A percentile compares a stretch with the other conserved stretches of the same genome.
These are phyloP conservation scores for Ceyx melanurus DNA, from an alignment of 2,113 vertebrate species.

Conservation along the genomic window DNA sequence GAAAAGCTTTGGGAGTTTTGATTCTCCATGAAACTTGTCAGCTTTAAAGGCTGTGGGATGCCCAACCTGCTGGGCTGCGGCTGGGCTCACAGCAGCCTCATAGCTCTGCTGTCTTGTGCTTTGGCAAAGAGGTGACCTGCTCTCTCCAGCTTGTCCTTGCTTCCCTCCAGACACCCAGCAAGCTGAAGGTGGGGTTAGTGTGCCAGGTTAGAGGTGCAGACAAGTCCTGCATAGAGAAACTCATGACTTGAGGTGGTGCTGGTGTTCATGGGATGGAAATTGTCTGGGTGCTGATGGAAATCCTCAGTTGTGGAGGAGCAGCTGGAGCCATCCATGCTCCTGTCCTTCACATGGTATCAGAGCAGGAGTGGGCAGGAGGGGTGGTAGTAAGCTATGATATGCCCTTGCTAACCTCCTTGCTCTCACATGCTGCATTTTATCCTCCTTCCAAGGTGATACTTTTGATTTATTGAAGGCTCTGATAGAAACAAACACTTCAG, in stretches of 20 bases:
- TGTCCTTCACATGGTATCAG: neutral
- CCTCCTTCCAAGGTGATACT: neutral
- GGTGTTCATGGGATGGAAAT: neutral
- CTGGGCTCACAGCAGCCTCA: neutral
- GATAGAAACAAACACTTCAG: neutral
- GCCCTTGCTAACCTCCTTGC: neutral
- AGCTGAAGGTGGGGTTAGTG: neutral
- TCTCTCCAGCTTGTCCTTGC: neutral
- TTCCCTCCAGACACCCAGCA: accelerated
- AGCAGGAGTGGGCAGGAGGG: neutral
- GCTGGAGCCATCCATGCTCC: neutral
- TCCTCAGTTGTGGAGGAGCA: neutral
- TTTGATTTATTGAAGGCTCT: neutral
- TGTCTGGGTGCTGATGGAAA: too few relatives aligned
- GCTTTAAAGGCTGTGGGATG: accelerated
- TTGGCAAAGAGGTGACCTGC: neutral
- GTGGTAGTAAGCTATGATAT: accelerated
- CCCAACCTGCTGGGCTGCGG: neutral
- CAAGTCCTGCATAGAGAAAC: accelerated
- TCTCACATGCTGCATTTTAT: neutral
- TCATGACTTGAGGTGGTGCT: accelerated
- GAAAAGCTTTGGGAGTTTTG: neutral
- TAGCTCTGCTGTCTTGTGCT: neutral
- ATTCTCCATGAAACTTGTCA: neutral
- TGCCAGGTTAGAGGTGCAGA: neutral